A percentile compares a stretch with the other conserved stretches of the same genome.
These are phyloP conservation scores for Neoscelio sp. DNA, from an alignment of 2,888 invertebrate genomes.

Conservation along the genomic window DNA sequence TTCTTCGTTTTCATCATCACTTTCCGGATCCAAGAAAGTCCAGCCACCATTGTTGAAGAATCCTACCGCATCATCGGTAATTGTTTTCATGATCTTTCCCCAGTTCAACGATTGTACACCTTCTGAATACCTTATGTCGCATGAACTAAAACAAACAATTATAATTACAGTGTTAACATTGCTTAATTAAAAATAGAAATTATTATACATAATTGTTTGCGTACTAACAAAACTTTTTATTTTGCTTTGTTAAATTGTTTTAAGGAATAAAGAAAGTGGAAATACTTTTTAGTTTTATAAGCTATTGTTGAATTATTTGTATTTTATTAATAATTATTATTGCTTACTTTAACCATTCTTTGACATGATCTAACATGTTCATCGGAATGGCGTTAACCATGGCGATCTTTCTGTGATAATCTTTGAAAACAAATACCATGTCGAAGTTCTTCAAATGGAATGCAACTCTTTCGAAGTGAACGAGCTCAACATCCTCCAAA, in stretches of 20 bases:
- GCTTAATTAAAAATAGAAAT: no score
- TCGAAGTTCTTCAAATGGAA: slow-evolving; percentile 99
- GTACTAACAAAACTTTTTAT: no score
- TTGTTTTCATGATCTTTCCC: slow-evolving; percentile 99
- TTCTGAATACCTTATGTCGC: slow-evolving; percentile 98
- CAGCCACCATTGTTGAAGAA: slow-evolving; percentile 99
- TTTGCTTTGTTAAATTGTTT: no score
- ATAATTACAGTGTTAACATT: no score
- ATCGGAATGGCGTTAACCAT: slow-evolving; percentile 99
- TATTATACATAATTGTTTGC: no score
- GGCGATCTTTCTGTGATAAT: slow-evolving; percentile 96
- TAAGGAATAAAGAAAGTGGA: no score
- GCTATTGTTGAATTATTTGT: slow-evolving; percentile 1
- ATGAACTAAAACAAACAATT: slow-evolving; percentile 87
- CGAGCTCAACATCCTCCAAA: slow-evolving; percentile 97
- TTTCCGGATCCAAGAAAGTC: slow-evolving; percentile 99
- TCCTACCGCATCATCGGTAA: slow-evolving; percentile 98
- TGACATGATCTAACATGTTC: slow-evolving; percentile 99
- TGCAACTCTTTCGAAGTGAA: slow-evolving; percentile 99
- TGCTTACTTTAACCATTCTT: slow-evolving; percentile 98
- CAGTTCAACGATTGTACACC: slow-evolving; percentile 99
- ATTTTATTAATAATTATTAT: background rate
- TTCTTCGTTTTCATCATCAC: slow-evolving; percentile 88
- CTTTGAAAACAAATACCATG: slow-evolving; percentile 99
- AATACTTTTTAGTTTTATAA: background rate